phyloP scores from a whole-genome alignment of 2,113 vertebrate genomes.

The Pandion haliaetus region DNA sequence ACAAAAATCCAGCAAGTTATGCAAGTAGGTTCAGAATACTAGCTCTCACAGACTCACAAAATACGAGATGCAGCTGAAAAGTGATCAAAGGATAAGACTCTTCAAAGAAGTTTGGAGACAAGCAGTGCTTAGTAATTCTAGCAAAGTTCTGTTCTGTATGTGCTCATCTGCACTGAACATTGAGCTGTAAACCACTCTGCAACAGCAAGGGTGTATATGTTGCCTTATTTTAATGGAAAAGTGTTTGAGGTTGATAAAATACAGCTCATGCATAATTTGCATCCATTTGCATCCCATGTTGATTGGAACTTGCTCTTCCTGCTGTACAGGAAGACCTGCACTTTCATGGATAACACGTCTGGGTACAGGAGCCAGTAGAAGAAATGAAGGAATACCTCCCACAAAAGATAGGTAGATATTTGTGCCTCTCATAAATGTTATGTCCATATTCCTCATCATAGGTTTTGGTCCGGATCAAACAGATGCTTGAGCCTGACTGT shows the following conservation, averaged over 20 bases:
- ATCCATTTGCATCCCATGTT: neutral
- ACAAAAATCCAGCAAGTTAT: conserved; percentile 67
- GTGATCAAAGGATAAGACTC: conserved; percentile 61
- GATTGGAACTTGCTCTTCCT: neutral
- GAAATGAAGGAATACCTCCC: neutral
- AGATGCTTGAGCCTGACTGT: neutral
- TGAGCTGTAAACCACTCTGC: conserved; percentile 1
- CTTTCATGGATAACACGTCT: neutral
- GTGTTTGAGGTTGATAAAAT: conserved; percentile 43
- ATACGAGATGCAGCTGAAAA: conserved; percentile 66
- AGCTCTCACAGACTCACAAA: neutral
- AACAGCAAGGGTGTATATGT: neutral
- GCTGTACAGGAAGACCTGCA: neutral
- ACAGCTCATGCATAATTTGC: conserved; percentile 9
- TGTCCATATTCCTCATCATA: neutral
- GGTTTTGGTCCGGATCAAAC: neutral
- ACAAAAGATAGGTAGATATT: neutral
- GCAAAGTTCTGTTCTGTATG: neutral
- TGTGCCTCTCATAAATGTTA: neutral
- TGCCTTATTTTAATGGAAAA: conserved; percentile 51
- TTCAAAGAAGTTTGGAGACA: conserved; percentile 46
- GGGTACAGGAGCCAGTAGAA: neutral
- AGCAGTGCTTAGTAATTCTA: conserved; percentile 12
- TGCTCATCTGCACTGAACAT: neutral
- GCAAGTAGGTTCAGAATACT: conserved; percentile 61